Evolutionary conservation across 2,888 invertebrate species (phyloP).

Genomic region (Ennomos fuscantarius): DNA sequence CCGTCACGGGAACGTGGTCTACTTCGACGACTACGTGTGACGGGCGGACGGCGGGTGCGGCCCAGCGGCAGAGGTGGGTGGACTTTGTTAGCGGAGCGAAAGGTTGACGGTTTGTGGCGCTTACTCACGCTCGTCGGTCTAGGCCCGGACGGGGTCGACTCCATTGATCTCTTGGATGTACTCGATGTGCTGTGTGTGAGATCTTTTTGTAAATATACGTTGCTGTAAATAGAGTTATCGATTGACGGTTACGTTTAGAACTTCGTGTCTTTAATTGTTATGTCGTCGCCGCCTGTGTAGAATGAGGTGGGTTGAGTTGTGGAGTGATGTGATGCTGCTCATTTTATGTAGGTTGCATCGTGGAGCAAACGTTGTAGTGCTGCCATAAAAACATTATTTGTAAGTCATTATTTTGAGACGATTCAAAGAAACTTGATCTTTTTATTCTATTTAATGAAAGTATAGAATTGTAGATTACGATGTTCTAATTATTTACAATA

Average conservation of each 20-base stretch:
- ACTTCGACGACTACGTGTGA: constrained; percentile 42
- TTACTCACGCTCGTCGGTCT: background rate
- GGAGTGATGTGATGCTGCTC: constrained; percentile 6
- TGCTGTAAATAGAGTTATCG: constrained; percentile 32
- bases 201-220: constrained; percentile 38
- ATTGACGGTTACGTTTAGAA: constrained; percentile 16
- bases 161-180: constrained; percentile 27
- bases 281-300: constrained; percentile 1
- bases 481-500: constrained; percentile 24
- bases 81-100: background rate
- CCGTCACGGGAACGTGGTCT: constrained; percentile 35
- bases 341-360: constrained; percentile 4
- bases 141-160: background rate
- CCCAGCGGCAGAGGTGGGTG: background rate
- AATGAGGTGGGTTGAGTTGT: constrained; percentile 9
- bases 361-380: constrained; percentile 4
- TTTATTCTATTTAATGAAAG: constrained; percentile 11
- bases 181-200: constrained; percentile 47
- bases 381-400: constrained; percentile 3
- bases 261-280: constrained; percentile 12
- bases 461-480: constrained; percentile 11
- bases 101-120: too few species aligned
- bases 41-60: constrained; percentile 22
- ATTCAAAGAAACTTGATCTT: constrained; percentile 14
- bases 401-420: constrained; percentile 9